Conservation (phyloP, 2,113 vertebrate genomes). For the Marmota monax region DNA sequence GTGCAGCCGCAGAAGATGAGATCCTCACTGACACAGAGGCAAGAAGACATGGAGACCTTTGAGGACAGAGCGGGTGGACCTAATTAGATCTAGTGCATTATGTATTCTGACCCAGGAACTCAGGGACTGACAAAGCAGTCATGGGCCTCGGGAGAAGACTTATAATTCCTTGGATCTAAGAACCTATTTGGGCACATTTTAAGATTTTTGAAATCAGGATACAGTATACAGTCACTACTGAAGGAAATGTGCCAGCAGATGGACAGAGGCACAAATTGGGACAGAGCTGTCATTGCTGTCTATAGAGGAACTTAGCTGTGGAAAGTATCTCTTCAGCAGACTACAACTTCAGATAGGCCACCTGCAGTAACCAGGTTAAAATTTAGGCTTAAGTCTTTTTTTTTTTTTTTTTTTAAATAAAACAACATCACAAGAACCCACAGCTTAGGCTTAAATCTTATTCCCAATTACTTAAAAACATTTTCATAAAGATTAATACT, state of each 20-base stretch:
- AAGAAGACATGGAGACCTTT: conserved; percentile 89
- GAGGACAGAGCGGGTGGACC: not conserved
- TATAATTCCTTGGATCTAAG: not conserved
- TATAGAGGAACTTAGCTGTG: not conserved
- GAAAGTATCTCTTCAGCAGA: not conserved
- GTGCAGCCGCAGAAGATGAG: conserved; percentile 95
- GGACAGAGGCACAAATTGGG: not conserved
- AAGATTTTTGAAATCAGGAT: not conserved
- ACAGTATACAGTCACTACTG: not conserved
- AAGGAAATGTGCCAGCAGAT: not conserved
- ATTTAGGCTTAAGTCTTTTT: not conserved
- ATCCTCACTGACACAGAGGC: conserved; percentile 88
- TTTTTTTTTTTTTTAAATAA: no score
- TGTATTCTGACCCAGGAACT: not conserved
- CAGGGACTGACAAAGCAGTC: not conserved
- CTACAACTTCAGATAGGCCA: not conserved
- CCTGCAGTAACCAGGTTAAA: not conserved
- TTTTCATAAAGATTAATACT: not conserved
- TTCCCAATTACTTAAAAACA: conserved; percentile 27
- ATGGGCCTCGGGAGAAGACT: not conserved
- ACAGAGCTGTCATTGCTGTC: not conserved
- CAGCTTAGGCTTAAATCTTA: not conserved
- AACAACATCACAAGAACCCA: no score
- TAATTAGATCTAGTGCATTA: not conserved
- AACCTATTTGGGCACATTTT: not conserved